These are phyloP conservation scores for Microcebus ravelobensis DNA, from an alignment of 2,113 vertebrate species.

Conservation along the genomic window DNA sequence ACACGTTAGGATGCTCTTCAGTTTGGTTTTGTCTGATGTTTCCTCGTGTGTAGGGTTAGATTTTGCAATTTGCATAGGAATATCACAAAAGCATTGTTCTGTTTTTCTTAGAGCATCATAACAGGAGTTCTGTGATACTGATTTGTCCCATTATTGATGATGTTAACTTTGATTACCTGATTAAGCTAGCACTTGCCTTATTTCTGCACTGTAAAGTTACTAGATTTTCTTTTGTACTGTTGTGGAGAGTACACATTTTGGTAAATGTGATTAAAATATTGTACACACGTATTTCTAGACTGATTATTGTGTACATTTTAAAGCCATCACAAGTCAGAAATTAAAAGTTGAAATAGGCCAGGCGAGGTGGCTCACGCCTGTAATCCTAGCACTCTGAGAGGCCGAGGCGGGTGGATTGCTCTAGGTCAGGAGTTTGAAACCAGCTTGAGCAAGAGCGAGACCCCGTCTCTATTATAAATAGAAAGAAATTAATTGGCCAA, in stretches of 20 bases:
- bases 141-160: background rate
- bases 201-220: background rate
- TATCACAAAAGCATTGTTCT: background rate
- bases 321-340: background rate
- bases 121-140: background rate
- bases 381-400: too few species aligned
- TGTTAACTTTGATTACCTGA: background rate
- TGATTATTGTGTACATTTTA: constrained; percentile 21
- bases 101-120: background rate
- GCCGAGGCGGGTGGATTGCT: too few species aligned
- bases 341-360: background rate
- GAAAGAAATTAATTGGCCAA: too few species aligned
- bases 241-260: background rate
- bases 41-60: background rate
- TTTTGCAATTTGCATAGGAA: background rate
- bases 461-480: too few species aligned
- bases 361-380: too few species aligned
- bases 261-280: background rate
- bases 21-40: background rate
- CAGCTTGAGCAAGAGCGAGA: too few species aligned
- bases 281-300: background rate
- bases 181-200: background rate
- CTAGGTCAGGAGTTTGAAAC: too few species aligned
- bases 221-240: background rate
- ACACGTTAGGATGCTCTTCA: background rate